A percentile compares a stretch with the other conserved stretches of the same genome.
Evolutionary conservation across 2,797 vertebrate species (phyloP).

Genomic region (Crypturellus tataupa): DNA sequence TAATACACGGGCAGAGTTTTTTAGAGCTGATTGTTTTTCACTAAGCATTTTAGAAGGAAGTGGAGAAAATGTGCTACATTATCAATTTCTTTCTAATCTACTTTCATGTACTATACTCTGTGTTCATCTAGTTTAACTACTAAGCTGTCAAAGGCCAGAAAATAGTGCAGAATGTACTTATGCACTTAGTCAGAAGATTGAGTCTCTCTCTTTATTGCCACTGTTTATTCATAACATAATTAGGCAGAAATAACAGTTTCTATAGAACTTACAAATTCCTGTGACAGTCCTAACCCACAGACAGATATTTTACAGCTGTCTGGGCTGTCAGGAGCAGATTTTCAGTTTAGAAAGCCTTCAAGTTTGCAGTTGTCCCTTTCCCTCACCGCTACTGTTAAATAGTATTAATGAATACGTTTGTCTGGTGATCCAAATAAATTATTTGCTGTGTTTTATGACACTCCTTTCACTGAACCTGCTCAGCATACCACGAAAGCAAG

Average conservation of each 20-base stretch:
- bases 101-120: constrained; percentile 52
- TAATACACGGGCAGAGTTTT: constrained; percentile 61
- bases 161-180: constrained; percentile 27
- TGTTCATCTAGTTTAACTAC: constrained; percentile 65
- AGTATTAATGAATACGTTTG: background rate
- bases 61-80: constrained; percentile 50
- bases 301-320: constrained; percentile 8
- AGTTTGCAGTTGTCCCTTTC: background rate
- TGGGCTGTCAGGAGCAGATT: background rate
- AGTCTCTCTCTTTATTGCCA: constrained; percentile 7
- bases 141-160: constrained; percentile 57
- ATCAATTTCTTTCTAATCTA: constrained; percentile 73
- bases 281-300: constrained; percentile 36
- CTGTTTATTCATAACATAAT: constrained; percentile 36
- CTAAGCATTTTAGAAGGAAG: constrained; percentile 68
- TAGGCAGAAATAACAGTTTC: constrained; percentile 45
- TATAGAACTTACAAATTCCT: constrained; percentile 55
- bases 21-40: constrained; percentile 73
- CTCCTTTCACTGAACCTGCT: background rate
- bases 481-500: background rate
- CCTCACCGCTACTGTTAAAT: background rate
- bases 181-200: constrained; percentile 45
- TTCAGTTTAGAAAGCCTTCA: background rate
- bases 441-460: background rate
- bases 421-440: background rate